Percentiles rank a stretch among this genome's conserved stretches.
Evolutionary conservation across 2,888 invertebrate species (phyloP).

Genomic region (Drosophila prolongata): DNA sequence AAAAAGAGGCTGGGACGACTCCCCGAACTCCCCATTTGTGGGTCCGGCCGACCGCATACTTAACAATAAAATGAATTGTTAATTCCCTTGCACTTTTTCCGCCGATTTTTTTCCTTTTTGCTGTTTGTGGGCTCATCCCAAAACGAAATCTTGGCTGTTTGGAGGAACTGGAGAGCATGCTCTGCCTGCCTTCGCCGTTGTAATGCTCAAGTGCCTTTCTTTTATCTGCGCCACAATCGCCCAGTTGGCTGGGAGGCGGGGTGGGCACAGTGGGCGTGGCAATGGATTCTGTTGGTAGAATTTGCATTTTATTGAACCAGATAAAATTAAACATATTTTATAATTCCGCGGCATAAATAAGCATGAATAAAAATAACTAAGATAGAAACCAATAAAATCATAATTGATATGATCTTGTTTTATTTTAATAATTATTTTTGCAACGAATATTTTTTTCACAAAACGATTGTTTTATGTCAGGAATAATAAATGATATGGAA

Average conservation of each 20-base stretch:
- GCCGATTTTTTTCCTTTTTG: conserved; percentile 23
- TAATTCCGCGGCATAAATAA: no score
- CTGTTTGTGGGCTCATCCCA: conserved; percentile 31
- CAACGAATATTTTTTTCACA: no score
- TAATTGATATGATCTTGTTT: no score
- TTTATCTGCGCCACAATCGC: conserved; percentile 77
- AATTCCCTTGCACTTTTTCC: conserved; percentile 76
- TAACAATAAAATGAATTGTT: conserved; percentile 80
- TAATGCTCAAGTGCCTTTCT: conserved; percentile 79
- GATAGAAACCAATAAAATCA: no score
- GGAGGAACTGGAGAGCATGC: conserved; percentile 14
- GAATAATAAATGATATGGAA: no score
- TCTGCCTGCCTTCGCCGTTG: conserved; percentile 53
- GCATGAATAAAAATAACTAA: no score
- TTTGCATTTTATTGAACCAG: not conserved
- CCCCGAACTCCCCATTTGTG: conserved; percentile 23
- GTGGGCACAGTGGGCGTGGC: conserved; percentile 4
- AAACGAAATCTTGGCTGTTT: conserved; percentile 30
- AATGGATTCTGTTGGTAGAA: not conserved
- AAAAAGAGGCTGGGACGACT: conserved; percentile 27
- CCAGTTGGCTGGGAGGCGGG: conserved; percentile 7
- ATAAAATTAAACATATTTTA: no score
- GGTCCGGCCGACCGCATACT: conserved; percentile 57
- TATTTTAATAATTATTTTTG: no score
- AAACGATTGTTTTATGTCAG: no score